A percentile compares a stretch with the other conserved stretches of the same genome.
Evolutionary conservation across 2,113 vertebrate species (phyloP).

Genomic region (Dunckerocampus dactyliophorus): DNA sequence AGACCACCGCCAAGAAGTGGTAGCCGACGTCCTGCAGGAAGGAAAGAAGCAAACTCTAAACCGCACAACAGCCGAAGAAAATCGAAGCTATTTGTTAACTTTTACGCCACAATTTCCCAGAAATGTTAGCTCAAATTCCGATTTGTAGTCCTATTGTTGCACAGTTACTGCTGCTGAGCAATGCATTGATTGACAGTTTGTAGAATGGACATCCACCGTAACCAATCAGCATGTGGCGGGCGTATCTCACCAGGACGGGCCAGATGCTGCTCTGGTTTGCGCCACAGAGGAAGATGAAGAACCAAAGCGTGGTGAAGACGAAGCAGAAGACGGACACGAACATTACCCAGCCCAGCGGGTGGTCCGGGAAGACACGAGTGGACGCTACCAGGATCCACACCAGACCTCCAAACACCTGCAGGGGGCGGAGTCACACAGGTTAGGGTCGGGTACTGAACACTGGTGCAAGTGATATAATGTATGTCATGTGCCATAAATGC

Average conservation of each 20-base stretch:
- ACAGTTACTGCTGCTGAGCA: too few relatives aligned
- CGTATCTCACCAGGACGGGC: slow-evolving; percentile 73
- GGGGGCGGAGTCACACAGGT: not conserved
- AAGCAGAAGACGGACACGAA: slow-evolving; percentile 82
- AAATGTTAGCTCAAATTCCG: not conserved
- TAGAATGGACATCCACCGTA: not conserved
- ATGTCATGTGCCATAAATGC: not conserved
- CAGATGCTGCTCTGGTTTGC: slow-evolving; percentile 71
- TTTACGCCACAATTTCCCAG: too few relatives aligned
- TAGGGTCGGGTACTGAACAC: too few relatives aligned
- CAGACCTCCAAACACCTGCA: slow-evolving; percentile 78
- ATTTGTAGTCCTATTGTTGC: too few relatives aligned
- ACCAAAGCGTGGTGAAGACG: slow-evolving; percentile 66
- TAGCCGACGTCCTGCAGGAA: slow-evolving; percentile 70
- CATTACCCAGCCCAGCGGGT: slow-evolving; percentile 81
- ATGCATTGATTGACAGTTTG: not conserved
- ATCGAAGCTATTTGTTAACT: too few relatives aligned
- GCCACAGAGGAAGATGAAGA: slow-evolving; percentile 71
- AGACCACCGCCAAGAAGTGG: slow-evolving; percentile 69
- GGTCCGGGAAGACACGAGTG: not conserved
- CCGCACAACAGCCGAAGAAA: not conserved
- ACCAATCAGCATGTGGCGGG: not conserved
- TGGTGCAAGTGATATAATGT: not conserved
- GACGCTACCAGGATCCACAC: slow-evolving; percentile 82
- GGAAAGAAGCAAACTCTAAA: not conserved